phyloP scores from a whole-genome alignment of 2,113 vertebrate species.

The Barnardius zonarius region DNA sequence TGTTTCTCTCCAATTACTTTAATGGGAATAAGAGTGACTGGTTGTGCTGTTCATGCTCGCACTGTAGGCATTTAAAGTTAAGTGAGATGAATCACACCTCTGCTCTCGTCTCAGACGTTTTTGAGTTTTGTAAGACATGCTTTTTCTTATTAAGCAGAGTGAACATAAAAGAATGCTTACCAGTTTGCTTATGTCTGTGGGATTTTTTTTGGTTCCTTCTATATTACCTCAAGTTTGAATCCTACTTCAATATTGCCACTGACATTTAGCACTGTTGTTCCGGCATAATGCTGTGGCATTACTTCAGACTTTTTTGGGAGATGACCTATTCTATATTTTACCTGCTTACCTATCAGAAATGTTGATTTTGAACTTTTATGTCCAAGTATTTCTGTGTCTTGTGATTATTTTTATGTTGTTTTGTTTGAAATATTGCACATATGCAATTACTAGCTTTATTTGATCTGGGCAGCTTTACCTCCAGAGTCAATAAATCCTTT shows the following conservation, averaged over 20 bases:
- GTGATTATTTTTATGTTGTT: not conserved
- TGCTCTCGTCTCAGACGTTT: not conserved
- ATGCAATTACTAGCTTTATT: not conserved
- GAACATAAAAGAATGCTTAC: not conserved
- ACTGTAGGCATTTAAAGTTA: not conserved
- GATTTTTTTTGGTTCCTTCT: not conserved
- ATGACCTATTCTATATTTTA: not conserved
- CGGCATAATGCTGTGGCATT: not conserved
- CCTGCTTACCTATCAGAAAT: not conserved
- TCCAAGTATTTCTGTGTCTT: not conserved
- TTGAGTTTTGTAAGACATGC: not conserved
- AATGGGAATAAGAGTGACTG: not conserved
- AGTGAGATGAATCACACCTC: not conserved
- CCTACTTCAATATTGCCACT: not conserved
- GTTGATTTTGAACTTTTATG: not conserved
- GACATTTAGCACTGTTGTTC: not conserved
- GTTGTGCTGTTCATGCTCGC: not conserved
- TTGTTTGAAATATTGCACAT: not conserved
- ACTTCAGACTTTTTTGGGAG: not conserved
- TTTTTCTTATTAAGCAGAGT: not conserved
- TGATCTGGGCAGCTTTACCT: slow-evolving; percentile 1
- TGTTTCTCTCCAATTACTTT: not conserved
- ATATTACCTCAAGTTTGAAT: not conserved
- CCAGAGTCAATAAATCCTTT: not conserved
- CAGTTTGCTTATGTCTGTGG: not conserved